phyloP scores from a whole-genome alignment of 2,888 invertebrate species.

The Cheilosia grossa region DNA sequence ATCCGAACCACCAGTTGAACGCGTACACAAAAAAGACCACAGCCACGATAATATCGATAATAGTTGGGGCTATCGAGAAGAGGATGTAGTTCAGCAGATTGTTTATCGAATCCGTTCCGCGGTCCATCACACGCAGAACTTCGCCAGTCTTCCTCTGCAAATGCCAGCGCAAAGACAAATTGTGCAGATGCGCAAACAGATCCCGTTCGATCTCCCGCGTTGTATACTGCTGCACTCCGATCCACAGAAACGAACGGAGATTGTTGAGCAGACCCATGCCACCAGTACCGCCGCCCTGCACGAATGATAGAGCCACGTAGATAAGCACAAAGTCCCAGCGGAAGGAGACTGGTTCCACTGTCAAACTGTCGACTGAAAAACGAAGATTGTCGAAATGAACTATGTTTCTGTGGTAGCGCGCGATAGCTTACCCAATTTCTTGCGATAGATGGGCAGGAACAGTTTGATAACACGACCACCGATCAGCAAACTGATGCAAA shows the following conservation, averaged over 20 bases:
- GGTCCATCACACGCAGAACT: conserved; percentile 97
- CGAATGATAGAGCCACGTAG: conserved; percentile 94
- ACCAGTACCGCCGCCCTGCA: conserved; percentile 97
- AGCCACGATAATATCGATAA: conserved; percentile 96
- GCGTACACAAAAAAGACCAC: conserved; percentile 93
- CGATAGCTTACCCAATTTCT: conserved; percentile 90
- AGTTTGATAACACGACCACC: conserved; percentile 94
- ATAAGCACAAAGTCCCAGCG: conserved; percentile 95
- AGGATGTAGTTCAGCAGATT: conserved; percentile 95
- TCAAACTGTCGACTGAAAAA: conserved; percentile 90
- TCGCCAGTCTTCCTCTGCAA: conserved; percentile 97
- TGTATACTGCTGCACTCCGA: conserved; percentile 97
- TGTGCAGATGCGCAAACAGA: conserved; percentile 94
- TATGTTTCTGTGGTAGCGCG: neutral
- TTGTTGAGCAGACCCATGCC: conserved; percentile 97
- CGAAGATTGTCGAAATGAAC: neutral
- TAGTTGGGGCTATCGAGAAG: conserved; percentile 96
- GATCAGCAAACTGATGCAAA: conserved; percentile 91
- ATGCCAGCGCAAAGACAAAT: conserved; percentile 97
- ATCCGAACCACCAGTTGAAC: conserved; percentile 97
- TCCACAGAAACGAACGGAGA: conserved; percentile 96
- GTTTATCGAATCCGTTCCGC: conserved; percentile 98
- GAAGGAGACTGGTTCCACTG: conserved; percentile 85
- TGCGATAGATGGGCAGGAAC: conserved; percentile 96
- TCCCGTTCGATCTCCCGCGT: conserved; percentile 95